These are phyloP conservation scores for Tipula confusa DNA, from an alignment of 2,888 invertebrate species.

Conservation along the genomic window DNA sequence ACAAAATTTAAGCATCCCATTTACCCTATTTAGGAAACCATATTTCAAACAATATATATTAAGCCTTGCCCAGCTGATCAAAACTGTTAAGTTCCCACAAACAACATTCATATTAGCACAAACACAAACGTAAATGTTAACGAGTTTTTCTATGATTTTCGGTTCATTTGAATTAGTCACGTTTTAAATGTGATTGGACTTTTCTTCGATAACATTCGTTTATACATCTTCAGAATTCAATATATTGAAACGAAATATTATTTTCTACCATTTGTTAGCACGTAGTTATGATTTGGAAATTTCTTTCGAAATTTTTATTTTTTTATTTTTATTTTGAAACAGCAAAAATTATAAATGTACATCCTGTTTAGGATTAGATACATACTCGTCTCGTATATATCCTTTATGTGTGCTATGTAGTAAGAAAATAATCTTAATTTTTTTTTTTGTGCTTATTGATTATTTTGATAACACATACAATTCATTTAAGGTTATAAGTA, in stretches of 20 bases:
- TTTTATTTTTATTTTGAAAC: not conserved
- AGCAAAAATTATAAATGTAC: conserved; percentile 15
- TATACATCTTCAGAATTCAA: not conserved
- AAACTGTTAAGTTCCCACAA: no score
- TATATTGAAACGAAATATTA: not conserved
- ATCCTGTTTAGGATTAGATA: conserved; percentile 12
- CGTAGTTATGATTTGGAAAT: conserved; percentile 14
- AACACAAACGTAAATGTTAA: not conserved
- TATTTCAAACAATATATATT: not conserved
- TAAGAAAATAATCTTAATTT: not conserved
- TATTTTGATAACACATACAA: conserved; percentile 20
- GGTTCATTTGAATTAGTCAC: conserved; percentile 20
- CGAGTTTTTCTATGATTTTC: not conserved
- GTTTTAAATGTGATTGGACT: conserved; percentile 15
- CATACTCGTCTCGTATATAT: not conserved
- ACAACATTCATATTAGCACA: no score
- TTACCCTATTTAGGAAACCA: no score
- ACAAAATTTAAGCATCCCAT: no score
- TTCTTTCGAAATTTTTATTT: not conserved
- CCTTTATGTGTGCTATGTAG: not conserved
- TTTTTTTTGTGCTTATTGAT: not conserved
- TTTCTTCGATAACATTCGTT: not conserved
- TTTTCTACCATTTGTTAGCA: not conserved
- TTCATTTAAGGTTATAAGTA: conserved; percentile 25
- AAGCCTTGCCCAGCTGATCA: not conserved